Evolutionary conservation across 92 coral and sea anemone species (phyloP), one percentile per base, ranked within the genome.

Genomic region (Heteractis magnifica): DNA sequence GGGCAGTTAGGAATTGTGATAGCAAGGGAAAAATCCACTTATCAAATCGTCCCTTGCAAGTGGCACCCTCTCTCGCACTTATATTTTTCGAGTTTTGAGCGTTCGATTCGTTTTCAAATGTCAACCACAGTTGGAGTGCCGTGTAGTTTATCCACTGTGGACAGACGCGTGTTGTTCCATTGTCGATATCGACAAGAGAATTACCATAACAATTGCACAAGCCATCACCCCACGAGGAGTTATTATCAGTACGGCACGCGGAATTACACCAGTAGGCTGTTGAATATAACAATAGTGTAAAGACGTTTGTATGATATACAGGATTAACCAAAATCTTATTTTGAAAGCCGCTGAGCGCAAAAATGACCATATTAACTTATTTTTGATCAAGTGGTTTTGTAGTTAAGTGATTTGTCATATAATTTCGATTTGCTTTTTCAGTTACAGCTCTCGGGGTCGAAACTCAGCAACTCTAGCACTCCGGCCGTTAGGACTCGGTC

Each of bases 231-330:
- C 88, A 78, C 83, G 83, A 68, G 83, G 88, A 56, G 70, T 68
- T 13, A 58, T 89, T 84, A 89, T 90, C 53, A 71, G 26, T 48
- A 21, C 9, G 88, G 83, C 97, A 93, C 94, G 97, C 94, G 92
- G 97, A 80, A 68, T 83, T 85, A 14, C n/a, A 78, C 64, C 62
- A 65, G 83, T 65, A 85, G 52, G 71, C 72, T 85, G 79, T 76
- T 44, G 64, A 71, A 78, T 10, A 34, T 14, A 71, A 85, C 88
- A 85, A 85, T 85, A 75, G 64, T 82, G 7, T 56, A 77, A 60
- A 77, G 88, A 77, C 49, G 78, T 74, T 84, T 84, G 77, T 84
- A 80, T 84, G 26, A 51, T 48, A 77, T 50, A 77, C 23, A 52
- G 87, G 87, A 84, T 84, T 84, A 84, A 49, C 56, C 11, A 65